Conservation (phyloP, 2,797 vertebrate genomes). For the Leucoraja ocellata region DNA sequence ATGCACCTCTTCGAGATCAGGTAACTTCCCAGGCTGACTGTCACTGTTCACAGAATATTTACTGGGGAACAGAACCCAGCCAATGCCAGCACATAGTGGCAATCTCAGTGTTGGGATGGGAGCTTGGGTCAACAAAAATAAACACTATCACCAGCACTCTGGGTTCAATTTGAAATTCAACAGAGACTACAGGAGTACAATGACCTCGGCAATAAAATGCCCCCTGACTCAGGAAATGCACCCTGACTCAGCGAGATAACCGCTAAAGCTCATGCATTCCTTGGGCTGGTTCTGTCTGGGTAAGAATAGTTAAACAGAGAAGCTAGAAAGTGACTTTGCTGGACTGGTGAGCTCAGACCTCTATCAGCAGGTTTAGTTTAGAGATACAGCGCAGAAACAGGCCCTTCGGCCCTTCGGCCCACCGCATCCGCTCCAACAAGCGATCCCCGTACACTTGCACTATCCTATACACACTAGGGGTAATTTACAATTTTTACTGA, state of each 20-base stretch:
- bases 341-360: not conserved
- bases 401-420: too few species aligned
- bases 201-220: not conserved
- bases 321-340: not conserved
- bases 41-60: not conserved
- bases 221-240: not conserved
- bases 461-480: too few species aligned
- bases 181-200: not conserved
- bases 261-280: not conserved
- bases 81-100: not conserved
- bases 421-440: too few species aligned
- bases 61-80: not conserved
- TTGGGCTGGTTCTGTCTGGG: not conserved
- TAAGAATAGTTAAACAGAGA: not conserved
- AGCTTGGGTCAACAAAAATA: not conserved
- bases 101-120: not conserved
- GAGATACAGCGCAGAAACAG: too few species aligned
- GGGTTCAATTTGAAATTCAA: not conserved
- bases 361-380: not conserved
- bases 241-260: not conserved
- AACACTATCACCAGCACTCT: not conserved
- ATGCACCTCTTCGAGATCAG: not conserved
- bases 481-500: too few species aligned
- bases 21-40: not conserved
- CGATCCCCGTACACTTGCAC: too few species aligned